Evolutionary conservation across 2,797 vertebrate species (phyloP).

Genomic region (Molossus alvarezi): DNA sequence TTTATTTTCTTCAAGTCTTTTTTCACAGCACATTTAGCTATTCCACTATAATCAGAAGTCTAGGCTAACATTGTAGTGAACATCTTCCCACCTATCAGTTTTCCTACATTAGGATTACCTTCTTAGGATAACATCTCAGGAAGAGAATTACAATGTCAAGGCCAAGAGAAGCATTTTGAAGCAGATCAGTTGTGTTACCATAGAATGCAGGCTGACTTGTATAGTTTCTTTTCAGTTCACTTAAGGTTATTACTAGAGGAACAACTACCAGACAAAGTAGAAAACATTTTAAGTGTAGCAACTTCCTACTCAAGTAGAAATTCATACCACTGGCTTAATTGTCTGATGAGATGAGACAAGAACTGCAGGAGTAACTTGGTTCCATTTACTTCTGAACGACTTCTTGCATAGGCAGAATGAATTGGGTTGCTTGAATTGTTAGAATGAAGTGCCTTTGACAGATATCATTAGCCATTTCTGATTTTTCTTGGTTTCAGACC

Average conservation of each 20-base stretch:
- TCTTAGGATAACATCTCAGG: slow-evolving; percentile 64
- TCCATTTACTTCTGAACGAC: slow-evolving; percentile 66
- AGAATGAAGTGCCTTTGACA: slow-evolving; percentile 56
- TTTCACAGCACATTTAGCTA: neutral
- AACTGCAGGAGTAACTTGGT: slow-evolving; percentile 32
- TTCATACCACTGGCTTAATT: slow-evolving; percentile 30
- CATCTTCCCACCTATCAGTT: slow-evolving; percentile 50
- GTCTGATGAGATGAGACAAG: slow-evolving; percentile 18
- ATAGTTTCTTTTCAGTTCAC: slow-evolving; percentile 6
- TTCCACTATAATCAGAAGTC: slow-evolving; percentile 43
- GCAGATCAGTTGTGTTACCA: slow-evolving; percentile 1
- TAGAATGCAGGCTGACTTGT: neutral
- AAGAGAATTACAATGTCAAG: slow-evolving; percentile 69
- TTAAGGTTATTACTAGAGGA: slow-evolving; percentile 62
- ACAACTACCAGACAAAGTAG: slow-evolving; percentile 20
- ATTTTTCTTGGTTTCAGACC: slow-evolving; percentile 65
- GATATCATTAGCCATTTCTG: slow-evolving; percentile 54
- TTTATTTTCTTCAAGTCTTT: slow-evolving; percentile 27
- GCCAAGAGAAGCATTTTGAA: slow-evolving; percentile 68
- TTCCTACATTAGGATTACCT: slow-evolving; percentile 48
- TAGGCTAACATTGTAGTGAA: slow-evolving; percentile 1
- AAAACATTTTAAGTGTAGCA: slow-evolving; percentile 56
- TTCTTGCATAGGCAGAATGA: slow-evolving; percentile 48
- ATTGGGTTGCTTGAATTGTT: slow-evolving; percentile 69
- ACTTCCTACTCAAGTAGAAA: slow-evolving; percentile 40